Evolutionary conservation across 2,888 invertebrate species (phyloP), one percentile per base, ranked within the genome.

Genomic region (Acanthosepion esculentum): DNA sequence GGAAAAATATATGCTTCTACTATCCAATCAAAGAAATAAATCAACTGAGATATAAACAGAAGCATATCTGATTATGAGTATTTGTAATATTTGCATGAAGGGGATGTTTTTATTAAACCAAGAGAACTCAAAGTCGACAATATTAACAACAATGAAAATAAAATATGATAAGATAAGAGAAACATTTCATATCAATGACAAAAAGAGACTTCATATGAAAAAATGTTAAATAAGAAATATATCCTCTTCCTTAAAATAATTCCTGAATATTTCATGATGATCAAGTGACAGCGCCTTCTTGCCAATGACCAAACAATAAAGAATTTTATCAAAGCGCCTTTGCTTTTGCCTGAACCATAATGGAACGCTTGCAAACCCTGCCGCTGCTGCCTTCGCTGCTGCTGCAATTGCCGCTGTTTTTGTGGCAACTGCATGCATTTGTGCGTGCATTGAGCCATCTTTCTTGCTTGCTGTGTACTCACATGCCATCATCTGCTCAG

Each of bases 401-500:
- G 93, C 93, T 48, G 93, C 93, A 53, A 26, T 48, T 48, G 93
- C 93, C 53, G 93, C 48, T 29, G 50, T 50, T 93, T 26, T n/a
- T 18, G 53, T 53, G 93, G 18, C 53, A 93, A 53, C 93, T 78
- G 78, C 78, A 78, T 33, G 78, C 78, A 78, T 78, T 33, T 78
- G 53, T 93, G 53, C 53, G 26, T 48, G 93, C 29, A 53, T 53
- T 93, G 93, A 48, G 93, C 50, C 93, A 93, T 93, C 48, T 64
- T 33, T 48, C 20, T 94, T 94, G 64, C 64, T 59, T n/a, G n/a
- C 59, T 93, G 50, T 93, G 64, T 94, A 94, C 94, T 94, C 94
- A 94, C 94, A 64, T 55, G 94, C 94, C 59, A 64, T 64, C 48
- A 94, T 94, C 59, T 94, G 94, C 59, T 94, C 94, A 55, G 64